Evolutionary conservation across 2,113 vertebrate species (phyloP), one percentile per base, ranked within the genome.

Genomic region (Engystomops pustulosus): DNA sequence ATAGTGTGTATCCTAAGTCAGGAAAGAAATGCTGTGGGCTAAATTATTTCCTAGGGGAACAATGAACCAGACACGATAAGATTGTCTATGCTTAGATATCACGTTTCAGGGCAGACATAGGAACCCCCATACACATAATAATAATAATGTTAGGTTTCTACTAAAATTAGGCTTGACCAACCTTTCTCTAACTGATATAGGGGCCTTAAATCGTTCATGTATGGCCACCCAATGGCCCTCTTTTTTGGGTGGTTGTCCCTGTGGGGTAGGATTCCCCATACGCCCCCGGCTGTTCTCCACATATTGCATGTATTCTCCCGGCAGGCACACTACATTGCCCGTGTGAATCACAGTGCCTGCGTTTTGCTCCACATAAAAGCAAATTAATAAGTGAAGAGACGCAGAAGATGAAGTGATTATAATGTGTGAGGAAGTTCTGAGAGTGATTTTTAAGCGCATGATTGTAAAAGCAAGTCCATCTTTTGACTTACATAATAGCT

Each of bases 401-500:
- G 62, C 75, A 78, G 75, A 70, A 69, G 83, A 78, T 85, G 62
- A 68, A 85, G 83, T 85, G 83, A 85, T 85, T 85, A 85, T 85
- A 85, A 85, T 84, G 83, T 85, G 83, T 79, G 83, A 79, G 62
- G 83, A 85, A 79, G 74, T 79, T 85, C 62, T 79, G 49, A 85
- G 83, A 79, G 83, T 85, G 83, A 85, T 85, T 85, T 85, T 78
- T 79, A 85, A 79, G 75, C 62, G 65, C 65, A 25, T 78, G 83
- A 85, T 85, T 85, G 75, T 85, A 85, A 85, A 84, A 85, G 58
- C 83, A 38, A 79, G 75, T 85, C 74, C 83, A 85, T 85, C 74
- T 79, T 84, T 85, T 85, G 75, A 85, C 83, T 79, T 85, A 23
- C 83, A 85, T 85, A 85, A 85, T 85, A 85, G 83, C 82, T 85